These are phyloP conservation scores for Eledone cirrhosa DNA, from an alignment of 2,888 invertebrate species.

Conservation along the genomic window DNA sequence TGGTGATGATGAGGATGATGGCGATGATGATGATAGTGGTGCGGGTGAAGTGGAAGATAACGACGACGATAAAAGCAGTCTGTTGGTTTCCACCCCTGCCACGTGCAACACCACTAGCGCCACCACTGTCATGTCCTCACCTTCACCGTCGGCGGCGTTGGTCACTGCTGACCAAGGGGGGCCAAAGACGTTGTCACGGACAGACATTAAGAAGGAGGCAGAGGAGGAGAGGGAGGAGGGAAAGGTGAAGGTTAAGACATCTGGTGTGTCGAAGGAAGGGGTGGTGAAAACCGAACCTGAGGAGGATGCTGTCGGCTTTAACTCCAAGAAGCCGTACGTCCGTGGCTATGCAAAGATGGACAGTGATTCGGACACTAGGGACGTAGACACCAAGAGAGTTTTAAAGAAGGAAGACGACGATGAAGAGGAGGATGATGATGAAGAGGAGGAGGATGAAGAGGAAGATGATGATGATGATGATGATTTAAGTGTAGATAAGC, in stretches of 20 bases:
- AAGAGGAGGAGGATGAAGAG: conserved; percentile 66
- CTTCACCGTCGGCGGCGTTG: too few species aligned
- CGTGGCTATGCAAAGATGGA: background rate
- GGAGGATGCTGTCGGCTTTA: conserved; percentile 43
- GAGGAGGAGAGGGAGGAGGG: conserved; percentile 40
- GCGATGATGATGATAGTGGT: conserved; percentile 20
- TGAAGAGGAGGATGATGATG: conserved; percentile 67
- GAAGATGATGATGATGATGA: conserved; percentile 39
- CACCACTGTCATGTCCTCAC: too few species aligned
- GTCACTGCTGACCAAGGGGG: too few species aligned
- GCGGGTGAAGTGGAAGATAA: background rate
- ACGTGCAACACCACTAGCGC: too few species aligned
- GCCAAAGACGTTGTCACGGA: conserved; percentile 24
- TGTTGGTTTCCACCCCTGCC: too few species aligned
- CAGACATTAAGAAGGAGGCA: conserved; percentile 17
- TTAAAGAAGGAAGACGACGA: conserved; percentile 62
- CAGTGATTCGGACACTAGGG: conserved; percentile 10
- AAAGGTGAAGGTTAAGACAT: conserved; percentile 8
- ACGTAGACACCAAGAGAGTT: conserved; percentile 43
- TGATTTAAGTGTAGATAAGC: too few species aligned
- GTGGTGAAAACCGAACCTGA: conserved; percentile 32
- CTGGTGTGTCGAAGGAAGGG: conserved; percentile 3
- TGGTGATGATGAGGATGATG: background rate
- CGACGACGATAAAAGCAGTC: too few species aligned
- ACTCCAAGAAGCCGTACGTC: conserved; percentile 33